Base-by-base conservation (phyloP, 2,797 vertebrate species). In the Sebastes cheni region DNA sequence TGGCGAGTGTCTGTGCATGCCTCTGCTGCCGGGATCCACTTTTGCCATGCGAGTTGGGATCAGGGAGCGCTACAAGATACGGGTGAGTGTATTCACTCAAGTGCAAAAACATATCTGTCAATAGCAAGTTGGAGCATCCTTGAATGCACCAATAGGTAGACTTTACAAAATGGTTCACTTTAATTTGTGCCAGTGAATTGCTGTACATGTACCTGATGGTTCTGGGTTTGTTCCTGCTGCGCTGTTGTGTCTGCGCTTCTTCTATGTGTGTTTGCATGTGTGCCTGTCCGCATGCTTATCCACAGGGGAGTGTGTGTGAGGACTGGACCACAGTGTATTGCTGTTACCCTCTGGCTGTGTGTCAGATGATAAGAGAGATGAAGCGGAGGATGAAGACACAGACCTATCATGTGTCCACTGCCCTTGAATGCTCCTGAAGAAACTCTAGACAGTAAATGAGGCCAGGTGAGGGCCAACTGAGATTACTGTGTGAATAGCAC, bases 1-100 rank as follows among this genome's bases (percentile, higher is more conserved):
- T 3, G 97, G 96, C 27, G 97, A 97, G 84, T 96, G 96, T 79
- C 66, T 96, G 62, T 97, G 96, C 84, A 89, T 96, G 88, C 96
- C 97, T 8, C 77, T 97, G 74, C 90, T 98, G 12, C 96, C 96
- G 0, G 97, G 96, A 20, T 97, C 97, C 76, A 95, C 96, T 8
- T 94, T 97, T 32, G 96, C 96, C 25, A 81, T 97, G 75, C 94
- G 97, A 65, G 95, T 96, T n/a, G 97, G 96, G 66, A 95, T 96
- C 86, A 93, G 97, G 87, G 97, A 97, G 91, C 92, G 96, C 62
- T 95, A 96, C 89, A 97, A 96, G 91, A 97, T 98, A 91, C 90
- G 74, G 88, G 97, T 98, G 93, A 95, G 96, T 80, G 39, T 29
- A 36, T 65, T 20, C 9, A 8, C 34, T n/a, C 30, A 11, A 20